Evolutionary conservation across 2,797 vertebrate species (phyloP).

Genomic region (Rhinatrema bivittatum): DNA sequence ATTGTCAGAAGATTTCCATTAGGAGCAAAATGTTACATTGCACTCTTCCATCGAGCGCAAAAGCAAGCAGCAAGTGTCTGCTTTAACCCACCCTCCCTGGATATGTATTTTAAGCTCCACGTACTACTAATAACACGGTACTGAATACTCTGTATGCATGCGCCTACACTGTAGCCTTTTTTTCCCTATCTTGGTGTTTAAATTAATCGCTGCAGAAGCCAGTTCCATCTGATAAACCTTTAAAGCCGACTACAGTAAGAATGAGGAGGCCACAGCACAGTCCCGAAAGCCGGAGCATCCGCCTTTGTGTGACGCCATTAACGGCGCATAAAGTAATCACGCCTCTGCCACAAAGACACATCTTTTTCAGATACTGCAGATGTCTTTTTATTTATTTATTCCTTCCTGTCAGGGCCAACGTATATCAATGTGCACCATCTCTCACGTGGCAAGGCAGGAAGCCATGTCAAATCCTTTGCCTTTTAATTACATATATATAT

Average conservation of each 20-base stretch:
- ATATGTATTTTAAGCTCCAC: neutral
- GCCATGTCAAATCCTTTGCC: conserved; percentile 20
- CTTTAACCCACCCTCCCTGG: neutral
- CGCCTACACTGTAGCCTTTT: neutral
- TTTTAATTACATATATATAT: conserved; percentile 14
- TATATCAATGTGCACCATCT: conserved; percentile 9
- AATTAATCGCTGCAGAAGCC: neutral
- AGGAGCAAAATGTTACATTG: too few relatives aligned
- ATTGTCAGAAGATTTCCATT: too few relatives aligned
- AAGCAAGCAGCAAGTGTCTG: neutral
- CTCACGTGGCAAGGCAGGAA: conserved; percentile 18
- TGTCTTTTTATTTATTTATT: too few relatives aligned
- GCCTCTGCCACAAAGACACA: neutral
- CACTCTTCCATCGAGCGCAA: neutral
- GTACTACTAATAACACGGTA: neutral
- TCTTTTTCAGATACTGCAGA: neutral
- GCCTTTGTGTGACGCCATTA: neutral
- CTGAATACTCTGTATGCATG: neutral
- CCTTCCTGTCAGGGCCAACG: conserved; percentile 14
- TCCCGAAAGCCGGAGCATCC: too few relatives aligned
- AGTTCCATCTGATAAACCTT: neutral
- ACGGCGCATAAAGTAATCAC: neutral
- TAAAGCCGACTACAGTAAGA: neutral
- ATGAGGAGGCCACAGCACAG: too few relatives aligned
- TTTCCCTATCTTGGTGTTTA: neutral